Evolutionary conservation across 2,797 vertebrate genomes (phyloP), one percentile per base, ranked within the genome.

Genomic region (Oryzias sinensis): DNA sequence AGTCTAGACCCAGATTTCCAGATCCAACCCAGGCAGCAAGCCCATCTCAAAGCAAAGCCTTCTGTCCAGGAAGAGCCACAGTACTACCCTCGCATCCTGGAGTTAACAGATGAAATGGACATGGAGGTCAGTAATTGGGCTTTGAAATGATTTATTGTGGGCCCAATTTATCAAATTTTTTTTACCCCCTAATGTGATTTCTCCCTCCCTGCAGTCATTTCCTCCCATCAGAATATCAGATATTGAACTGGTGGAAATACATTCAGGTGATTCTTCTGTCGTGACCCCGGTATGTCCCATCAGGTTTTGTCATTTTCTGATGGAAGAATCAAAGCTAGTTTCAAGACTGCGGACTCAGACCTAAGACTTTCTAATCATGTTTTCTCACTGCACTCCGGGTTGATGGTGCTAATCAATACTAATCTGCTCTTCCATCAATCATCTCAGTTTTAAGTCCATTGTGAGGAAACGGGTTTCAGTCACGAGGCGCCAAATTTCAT

Each of bases 121-220:
- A 81, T 87, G 79, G 68, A 87, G 77, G 88, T 82, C 1, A 17
- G 80, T 62, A 20, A 5, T 33, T 29, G 11, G 1, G 29, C 16
- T 11, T 14, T 14, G 20, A 1, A 6, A 18, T 18, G 33, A 1
- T 33, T 20, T 6, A 3, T 42, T 45, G 33, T 7, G 9, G 17
- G 17, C 2, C 14, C 20, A 42, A 15, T 6, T 15, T 17, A 9
- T 51, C 5, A 14, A 14, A 42, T 14, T 49, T 25, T 33, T 2
- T 14, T 40, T 11, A 11, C 5, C 49, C 20, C 18, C 11, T 43
- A 17, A 37, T 5, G 25, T 49, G 44, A 53, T 0, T 41, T 33
- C 27, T 53, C 18, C 11, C 15, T 57, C n/a, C 37, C 1, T 54
- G 3, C 61, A 90, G 88, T 55, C 62, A 14, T 72, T 90, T 46